These are phyloP conservation scores for Rhinoptilus africanus DNA, from an alignment of 2,113 vertebrate genomes.

Conservation along the genomic window DNA sequence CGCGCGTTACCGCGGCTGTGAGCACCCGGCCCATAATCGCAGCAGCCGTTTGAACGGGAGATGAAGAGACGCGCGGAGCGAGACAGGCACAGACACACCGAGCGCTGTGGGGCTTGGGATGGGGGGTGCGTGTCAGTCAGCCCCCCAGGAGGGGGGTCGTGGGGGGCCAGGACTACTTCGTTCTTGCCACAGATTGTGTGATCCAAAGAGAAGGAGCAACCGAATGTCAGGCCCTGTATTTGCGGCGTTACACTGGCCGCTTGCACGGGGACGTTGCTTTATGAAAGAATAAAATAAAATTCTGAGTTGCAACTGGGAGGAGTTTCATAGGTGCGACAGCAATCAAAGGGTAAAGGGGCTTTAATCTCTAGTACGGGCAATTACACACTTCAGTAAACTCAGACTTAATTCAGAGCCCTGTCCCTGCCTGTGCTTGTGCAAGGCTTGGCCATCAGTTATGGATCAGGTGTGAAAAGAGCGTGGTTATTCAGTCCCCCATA, in stretches of 20 bases:
- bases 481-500: background rate
- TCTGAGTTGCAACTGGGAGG: background rate
- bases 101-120: background rate
- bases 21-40: background rate
- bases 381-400: background rate
- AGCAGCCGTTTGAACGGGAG: background rate
- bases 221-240: background rate
- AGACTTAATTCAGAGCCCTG: background rate
- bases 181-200: background rate
- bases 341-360: background rate
- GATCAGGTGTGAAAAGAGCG: constrained; percentile 38
- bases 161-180: background rate
- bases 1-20: background rate
- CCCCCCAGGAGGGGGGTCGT: background rate
- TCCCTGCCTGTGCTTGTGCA: background rate
- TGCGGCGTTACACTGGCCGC: background rate
- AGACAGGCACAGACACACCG: rapidly evolving
- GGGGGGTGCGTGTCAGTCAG: too few relatives aligned
- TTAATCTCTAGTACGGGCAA: background rate
- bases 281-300: background rate
- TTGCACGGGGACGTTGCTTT: background rate
- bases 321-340: background rate
- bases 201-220: background rate
- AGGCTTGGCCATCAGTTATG: background rate
- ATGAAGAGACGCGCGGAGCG: background rate